phyloP scores from a whole-genome alignment of 2,888 invertebrate species.

The Drosophila hamatofila region DNA sequence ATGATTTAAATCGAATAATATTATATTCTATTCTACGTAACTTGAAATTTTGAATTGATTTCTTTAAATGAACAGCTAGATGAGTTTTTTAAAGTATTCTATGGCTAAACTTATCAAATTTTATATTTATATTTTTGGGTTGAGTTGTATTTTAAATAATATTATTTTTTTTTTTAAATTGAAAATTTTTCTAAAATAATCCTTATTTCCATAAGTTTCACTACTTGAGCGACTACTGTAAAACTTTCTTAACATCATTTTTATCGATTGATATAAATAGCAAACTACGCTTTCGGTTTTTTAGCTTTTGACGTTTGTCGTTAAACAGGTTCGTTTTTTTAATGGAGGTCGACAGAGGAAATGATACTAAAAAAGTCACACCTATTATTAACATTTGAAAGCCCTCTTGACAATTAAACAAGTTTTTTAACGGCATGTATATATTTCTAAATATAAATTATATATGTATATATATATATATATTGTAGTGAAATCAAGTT shows the following conservation, averaged over 20 bases:
- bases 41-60: not conserved
- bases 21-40: not conserved
- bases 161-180: no score
- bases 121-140: no score
- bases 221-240: not conserved
- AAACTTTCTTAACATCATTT: slow-evolving; percentile 5
- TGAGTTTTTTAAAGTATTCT: no score
- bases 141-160: not conserved
- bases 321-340: slow-evolving; percentile 12
- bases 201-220: not conserved
- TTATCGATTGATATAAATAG: slow-evolving; percentile 2
- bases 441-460: not conserved
- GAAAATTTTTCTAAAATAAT: not conserved
- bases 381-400: slow-evolving; percentile 15
- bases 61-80: no score
- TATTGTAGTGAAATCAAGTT: slow-evolving; percentile 16
- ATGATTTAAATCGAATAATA: not conserved
- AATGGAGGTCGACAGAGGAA: slow-evolving; percentile 5
- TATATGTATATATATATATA: not conserved
- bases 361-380: slow-evolving; percentile 1
- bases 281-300: not conserved
- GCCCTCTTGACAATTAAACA: slow-evolving; percentile 1
- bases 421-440: not conserved
- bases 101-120: no score
- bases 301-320: not conserved